phyloP scores from a whole-genome alignment of 2,113 vertebrate genomes.

The Turdus rufiventris region DNA sequence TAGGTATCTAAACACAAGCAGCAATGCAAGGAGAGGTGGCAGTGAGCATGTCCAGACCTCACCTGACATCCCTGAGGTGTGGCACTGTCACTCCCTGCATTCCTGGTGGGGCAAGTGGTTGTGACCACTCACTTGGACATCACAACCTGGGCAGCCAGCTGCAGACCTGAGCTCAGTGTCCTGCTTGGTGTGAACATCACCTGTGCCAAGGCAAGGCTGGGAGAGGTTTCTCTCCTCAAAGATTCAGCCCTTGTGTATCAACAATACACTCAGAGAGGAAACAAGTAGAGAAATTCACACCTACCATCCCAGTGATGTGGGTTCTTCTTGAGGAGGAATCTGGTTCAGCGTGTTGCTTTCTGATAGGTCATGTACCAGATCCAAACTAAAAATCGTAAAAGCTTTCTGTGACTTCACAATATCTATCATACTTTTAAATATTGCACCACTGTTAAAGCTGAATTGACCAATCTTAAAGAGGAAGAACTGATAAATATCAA shows the following conservation, averaged over 20 bases:
- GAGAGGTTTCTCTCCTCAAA: not conserved
- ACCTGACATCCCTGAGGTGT: not conserved
- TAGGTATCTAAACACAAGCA: not conserved
- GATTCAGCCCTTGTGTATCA: not conserved
- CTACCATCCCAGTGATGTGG: fast-evolving
- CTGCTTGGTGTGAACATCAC: not conserved
- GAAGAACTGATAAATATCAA: not conserved
- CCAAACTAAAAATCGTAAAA: not conserved
- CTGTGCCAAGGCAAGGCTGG: not conserved
- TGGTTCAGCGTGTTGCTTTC: not conserved
- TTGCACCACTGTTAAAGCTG: not conserved
- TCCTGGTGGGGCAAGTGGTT: fast-evolving
- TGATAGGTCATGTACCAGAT: not conserved
- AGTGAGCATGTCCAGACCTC: not conserved
- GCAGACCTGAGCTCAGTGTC: not conserved
- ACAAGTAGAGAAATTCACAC: no score
- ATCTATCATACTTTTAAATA: not conserved
- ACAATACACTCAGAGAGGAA: not conserved
- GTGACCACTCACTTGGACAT: not conserved
- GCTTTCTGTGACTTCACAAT: not conserved
- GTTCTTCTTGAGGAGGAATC: not conserved
- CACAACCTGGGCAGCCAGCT: fast-evolving
- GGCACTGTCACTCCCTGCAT: fast-evolving
- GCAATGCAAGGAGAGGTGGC: not conserved
- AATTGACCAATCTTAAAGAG: not conserved